Base-by-base conservation (phyloP, 2,797 vertebrate genomes). In the Botia kubotai region DNA sequence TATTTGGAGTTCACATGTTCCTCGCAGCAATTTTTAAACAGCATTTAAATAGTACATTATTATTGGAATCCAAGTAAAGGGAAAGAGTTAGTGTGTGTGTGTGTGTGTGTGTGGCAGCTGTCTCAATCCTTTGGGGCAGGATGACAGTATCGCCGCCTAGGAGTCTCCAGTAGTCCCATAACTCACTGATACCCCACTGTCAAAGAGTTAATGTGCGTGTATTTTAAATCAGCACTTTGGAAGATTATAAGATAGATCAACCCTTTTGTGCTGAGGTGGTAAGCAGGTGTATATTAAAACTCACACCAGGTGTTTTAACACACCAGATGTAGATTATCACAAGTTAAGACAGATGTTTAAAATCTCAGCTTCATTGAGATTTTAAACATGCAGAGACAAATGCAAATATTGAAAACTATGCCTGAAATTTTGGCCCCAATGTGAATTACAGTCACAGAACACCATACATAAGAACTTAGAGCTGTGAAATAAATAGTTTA, bases 121-220 rank as follows among this genome's bases (percentile, higher is more conserved):
- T 92, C 91, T 91, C 91, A 92, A 92, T 93, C 92, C 90, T 86
- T 87, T 79, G 90, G 89, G 91, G 89, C 90, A 84, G 87, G 86
- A 87, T 91, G 84, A 91, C 91, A 86, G 84, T 75, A 85, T 84
- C 84, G 85, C 85, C 81, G 73, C 85, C 89, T 86, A 13, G 6
- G 72, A 80, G 90, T 78, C 90, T 92, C 91, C 89, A 88, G 76
- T 73, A 39, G 48, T 80, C 83, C 86, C 86, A 90, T 92, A 91
- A 91, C 85, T 91, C 88, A 88, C 48, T 67, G 76, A 33, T 72
- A 60, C 78, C 70, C 72, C 69, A 36, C 65, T 86, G 75, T 78
- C 79, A 78, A 63, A 70, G 39, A 77, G 55, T 50, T 70, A 39
- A 72, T 82, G 68, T 14, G 66, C 16, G 68, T 33, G 71, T 80